These are phyloP conservation scores for Melanotaenia boesemani DNA, from an alignment of 2,797 vertebrate genomes.

Conservation along the genomic window DNA sequence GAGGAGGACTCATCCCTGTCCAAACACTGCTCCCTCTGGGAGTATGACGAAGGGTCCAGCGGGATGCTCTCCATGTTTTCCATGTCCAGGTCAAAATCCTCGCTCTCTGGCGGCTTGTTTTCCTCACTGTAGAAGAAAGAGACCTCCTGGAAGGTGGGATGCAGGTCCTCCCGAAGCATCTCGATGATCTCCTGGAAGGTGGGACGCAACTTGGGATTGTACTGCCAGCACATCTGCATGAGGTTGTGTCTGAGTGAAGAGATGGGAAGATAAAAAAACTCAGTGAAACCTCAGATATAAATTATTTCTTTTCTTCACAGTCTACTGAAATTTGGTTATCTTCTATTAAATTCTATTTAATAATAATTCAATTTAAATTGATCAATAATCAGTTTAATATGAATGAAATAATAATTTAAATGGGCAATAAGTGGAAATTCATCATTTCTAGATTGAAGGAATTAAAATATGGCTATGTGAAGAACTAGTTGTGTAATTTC, in stretches of 20 bases:
- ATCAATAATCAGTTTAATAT: too few species aligned
- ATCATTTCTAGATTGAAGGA: too few species aligned
- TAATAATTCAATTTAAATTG: too few species aligned
- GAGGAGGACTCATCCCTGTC: constrained; percentile 87
- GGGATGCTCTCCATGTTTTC: constrained; percentile 99
- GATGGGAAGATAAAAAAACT: not conserved
- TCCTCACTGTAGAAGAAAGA: constrained; percentile 98
- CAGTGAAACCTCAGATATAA: not conserved
- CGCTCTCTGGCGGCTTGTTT: constrained; percentile 93
- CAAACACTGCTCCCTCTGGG: constrained; percentile 86
- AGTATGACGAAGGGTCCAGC: constrained; percentile 92
- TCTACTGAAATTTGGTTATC: too few species aligned
- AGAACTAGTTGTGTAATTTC: too few species aligned
- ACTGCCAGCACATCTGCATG: constrained; percentile 99
- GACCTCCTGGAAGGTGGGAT: constrained; percentile 91
- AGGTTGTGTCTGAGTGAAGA: constrained; percentile 86
- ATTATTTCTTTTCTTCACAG: not conserved
- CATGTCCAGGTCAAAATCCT: constrained; percentile 95
- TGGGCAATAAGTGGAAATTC: too few species aligned
- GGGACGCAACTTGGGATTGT: constrained; percentile 97
- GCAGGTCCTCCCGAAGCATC: constrained; percentile 94
- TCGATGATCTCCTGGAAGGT: constrained; percentile 94
- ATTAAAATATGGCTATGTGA: too few species aligned
- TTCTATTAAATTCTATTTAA: too few species aligned
- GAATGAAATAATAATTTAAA: too few species aligned